These are phyloP conservation scores for Cryptotermes secundus DNA, from an alignment of 1,140 invertebrate species.

Conservation along the genomic window DNA sequence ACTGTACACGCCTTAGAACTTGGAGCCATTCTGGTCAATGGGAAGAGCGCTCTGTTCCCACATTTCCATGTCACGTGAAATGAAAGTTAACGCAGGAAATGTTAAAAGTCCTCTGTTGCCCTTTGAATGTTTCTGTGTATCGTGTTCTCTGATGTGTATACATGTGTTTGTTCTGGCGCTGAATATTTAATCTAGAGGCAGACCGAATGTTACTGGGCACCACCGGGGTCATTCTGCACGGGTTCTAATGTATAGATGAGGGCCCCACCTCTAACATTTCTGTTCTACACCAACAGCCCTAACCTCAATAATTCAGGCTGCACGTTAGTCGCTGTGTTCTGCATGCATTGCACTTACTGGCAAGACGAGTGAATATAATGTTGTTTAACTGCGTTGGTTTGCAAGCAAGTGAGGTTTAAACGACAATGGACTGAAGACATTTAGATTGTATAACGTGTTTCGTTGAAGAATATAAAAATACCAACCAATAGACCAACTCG, in stretches of 20 bases:
- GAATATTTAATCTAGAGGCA: constrained; percentile 6
- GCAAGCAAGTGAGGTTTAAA: neutral
- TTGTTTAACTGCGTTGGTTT: neutral
- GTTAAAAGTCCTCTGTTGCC: neutral
- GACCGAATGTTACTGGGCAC: neutral
- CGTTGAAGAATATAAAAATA: too few relatives aligned
- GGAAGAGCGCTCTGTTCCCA: neutral
- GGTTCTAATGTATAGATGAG: constrained; percentile 8
- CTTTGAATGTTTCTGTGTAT: neutral
- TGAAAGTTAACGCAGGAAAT: neutral
- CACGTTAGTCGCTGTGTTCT: neutral
- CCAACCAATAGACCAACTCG: too few relatives aligned
- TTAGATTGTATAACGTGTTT: too few relatives aligned
- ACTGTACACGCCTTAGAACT: too few relatives aligned
- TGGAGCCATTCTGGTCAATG: neutral
- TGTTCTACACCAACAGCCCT: neutral
- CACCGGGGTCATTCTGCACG: neutral
- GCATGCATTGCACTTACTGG: neutral
- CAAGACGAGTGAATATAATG: neutral
- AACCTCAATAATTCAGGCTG: neutral
- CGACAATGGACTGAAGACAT: too few relatives aligned
- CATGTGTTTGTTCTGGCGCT: neutral
- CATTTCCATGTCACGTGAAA: neutral
- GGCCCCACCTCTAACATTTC: neutral
- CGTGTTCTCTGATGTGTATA: neutral